A percentile compares a stretch with the other conserved stretches of the same genome.
phyloP scores from a whole-genome alignment of 2,113 vertebrate genomes.

The Aleadryas rufinucha region DNA sequence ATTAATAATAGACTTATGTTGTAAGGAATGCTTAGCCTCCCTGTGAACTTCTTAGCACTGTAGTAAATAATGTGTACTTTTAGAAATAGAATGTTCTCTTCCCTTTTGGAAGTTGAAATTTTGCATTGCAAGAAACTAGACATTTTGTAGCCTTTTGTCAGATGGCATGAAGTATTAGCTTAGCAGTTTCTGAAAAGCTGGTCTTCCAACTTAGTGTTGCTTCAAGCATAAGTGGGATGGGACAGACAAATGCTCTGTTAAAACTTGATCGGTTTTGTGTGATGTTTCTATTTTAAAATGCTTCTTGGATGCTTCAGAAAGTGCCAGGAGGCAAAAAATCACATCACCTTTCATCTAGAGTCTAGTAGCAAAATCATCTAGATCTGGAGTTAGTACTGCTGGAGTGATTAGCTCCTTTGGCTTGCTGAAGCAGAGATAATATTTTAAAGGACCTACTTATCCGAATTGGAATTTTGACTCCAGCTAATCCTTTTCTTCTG shows the following conservation, averaged over 20 bases:
- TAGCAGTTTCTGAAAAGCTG: not conserved
- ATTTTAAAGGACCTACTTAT: constrained; percentile 36
- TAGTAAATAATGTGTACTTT: not conserved
- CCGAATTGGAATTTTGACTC: constrained; percentile 46
- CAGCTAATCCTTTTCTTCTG: constrained; percentile 40
- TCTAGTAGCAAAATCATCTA: not conserved
- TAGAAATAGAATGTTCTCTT: not conserved
- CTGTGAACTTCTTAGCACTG: constrained; percentile 1
- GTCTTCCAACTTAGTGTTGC: not conserved
- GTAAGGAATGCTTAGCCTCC: constrained; percentile 20
- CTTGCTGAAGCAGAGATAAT: constrained; percentile 32
- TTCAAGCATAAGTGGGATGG: not conserved
- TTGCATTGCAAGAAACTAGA: not conserved
- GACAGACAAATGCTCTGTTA: not conserved
- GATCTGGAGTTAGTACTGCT: not conserved
- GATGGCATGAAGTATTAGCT: not conserved
- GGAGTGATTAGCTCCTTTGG: constrained; percentile 21
- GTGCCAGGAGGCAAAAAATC: not conserved
- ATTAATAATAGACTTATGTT: not conserved
- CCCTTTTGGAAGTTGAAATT: not conserved
- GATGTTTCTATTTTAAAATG: not conserved
- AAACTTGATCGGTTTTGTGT: not conserved
- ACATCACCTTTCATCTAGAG: not conserved
- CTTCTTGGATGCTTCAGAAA: not conserved
- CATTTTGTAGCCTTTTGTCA: not conserved